Base-by-base conservation (phyloP, 2,888 invertebrate genomes). In the Drepanosiphum platanoidis region DNA sequence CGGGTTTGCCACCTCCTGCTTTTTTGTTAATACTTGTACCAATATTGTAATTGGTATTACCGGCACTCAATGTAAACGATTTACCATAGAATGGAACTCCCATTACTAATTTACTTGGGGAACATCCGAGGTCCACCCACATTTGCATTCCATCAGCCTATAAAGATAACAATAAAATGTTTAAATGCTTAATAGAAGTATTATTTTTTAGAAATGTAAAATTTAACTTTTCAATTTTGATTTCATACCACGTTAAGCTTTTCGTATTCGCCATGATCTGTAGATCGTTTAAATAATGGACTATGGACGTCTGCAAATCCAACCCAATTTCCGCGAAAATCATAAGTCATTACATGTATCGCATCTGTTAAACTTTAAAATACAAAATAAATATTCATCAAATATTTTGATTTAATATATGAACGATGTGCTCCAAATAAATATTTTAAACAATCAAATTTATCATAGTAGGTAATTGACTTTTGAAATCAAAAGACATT, bases 1-100 rank as follows among this genome's bases (percentile, higher is more conserved):
- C 96, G 0, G 96, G 95, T 22, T 92, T 92, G 0, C 96, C 97
- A 34, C 96, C 96, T 0, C 95, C 96, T 5, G 95, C 95, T 91
- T 96, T 96, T 90, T 96, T 96, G 89, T 96, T 95, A 89, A 97
- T 95, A 89, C 94, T 96, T 0, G 96, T 96, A 52, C 96, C 96
- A 64, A 94, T 92, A 79, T 93, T 93, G 89, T 96, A 95, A 91
- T 96, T 95, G 87, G 92, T 95, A 90, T 95, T 96, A 18, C 96
- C 94, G 84, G 92, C 92, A 86, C 95, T 94, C 36, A 97, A 91
- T 0, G 96, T 96, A 89, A 93, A 97, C 2, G 95, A 94, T 81
- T 96, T 92, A 0, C 96, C 97, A 89, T 97, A 97, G 91, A 96
- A 96, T 0, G 97, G 96, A 81, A 96, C 93, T 27, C 97, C 97